phyloP scores from a whole-genome alignment of 2,113 vertebrate species.

The Lophura nycthemera region DNA sequence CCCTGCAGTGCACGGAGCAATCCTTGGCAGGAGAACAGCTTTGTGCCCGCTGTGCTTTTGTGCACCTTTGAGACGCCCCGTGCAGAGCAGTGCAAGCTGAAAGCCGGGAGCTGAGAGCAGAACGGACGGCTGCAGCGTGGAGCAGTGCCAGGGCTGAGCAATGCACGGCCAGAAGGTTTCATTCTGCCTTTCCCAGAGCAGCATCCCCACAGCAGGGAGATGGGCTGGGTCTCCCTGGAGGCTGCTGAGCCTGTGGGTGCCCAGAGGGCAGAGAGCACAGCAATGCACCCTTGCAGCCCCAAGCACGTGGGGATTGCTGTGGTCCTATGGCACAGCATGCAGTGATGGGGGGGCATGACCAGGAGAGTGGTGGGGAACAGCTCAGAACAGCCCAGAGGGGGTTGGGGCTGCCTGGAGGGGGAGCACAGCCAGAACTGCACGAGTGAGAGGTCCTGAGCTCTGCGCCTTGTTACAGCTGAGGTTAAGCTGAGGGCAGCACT shows the following conservation, averaged over 20 bases:
- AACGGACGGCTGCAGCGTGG: neutral
- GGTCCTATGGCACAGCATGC: too few species aligned
- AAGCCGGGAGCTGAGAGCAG: neutral
- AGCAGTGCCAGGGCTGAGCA: neutral
- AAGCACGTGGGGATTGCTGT: neutral
- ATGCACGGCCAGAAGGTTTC: neutral
- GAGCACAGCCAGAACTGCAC: neutral
- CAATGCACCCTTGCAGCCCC: accelerated
- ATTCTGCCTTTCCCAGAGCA: accelerated
- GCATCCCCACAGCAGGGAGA: neutral
- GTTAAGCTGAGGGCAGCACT: neutral
- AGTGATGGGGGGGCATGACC: too few species aligned
- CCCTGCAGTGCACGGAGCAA: conserved; percentile 14
- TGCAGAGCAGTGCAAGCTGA: neutral
- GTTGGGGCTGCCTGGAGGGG: too few species aligned
- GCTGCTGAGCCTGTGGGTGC: neutral
- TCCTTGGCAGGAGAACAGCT: conserved; percentile 38
- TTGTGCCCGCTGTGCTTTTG: neutral
- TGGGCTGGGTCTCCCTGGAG: neutral
- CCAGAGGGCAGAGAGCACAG: neutral
- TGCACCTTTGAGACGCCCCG: neutral
- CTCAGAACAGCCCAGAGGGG: too few species aligned
- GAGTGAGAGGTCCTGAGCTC: neutral
- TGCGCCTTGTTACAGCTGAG: neutral
- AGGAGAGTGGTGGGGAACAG: neutral